A percentile compares a stretch with the other conserved stretches of the same genome.
Evolutionary conservation across 1,140 invertebrate species (phyloP).

Genomic region (Plectrocnemia conspersa): DNA sequence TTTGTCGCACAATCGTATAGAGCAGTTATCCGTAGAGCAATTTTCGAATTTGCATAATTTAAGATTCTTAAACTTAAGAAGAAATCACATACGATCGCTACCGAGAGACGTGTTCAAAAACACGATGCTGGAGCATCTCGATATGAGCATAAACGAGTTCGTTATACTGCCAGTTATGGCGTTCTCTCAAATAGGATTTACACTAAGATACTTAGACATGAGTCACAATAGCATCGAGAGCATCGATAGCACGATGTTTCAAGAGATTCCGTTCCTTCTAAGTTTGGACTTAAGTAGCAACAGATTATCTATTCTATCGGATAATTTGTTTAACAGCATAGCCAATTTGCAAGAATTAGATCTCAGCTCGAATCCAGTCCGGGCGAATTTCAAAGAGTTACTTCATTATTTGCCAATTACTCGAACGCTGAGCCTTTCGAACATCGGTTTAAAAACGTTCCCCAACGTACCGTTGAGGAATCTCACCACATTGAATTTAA

Average conservation of each 20-base stretch:
- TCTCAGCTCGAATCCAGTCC: slow-evolving; percentile 71
- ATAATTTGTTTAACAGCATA: slow-evolving; percentile 82
- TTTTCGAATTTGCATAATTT: slow-evolving; percentile 74
- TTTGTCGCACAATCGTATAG: slow-evolving; percentile 70
- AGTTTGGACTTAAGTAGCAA: slow-evolving; percentile 75
- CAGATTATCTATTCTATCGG: slow-evolving; percentile 76
- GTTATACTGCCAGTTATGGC: slow-evolving; percentile 66
- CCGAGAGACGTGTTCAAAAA: slow-evolving; percentile 75
- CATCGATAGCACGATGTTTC: slow-evolving; percentile 81
- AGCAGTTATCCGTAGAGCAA: slow-evolving; percentile 72
- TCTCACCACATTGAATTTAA: slow-evolving; percentile 69
- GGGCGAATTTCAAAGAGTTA: slow-evolving; percentile 85
- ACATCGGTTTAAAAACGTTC: slow-evolving; percentile 67
- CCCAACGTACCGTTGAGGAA: slow-evolving; percentile 68
- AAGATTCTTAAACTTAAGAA: slow-evolving; percentile 68
- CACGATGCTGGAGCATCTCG: slow-evolving; percentile 73
- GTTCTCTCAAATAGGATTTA: slow-evolving; percentile 69
- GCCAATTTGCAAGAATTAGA: slow-evolving; percentile 72
- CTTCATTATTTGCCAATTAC: slow-evolving; percentile 81
- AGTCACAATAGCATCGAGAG: slow-evolving; percentile 79
- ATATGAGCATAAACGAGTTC: slow-evolving; percentile 75
- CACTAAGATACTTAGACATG: slow-evolving; percentile 69
- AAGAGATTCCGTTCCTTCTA: slow-evolving; percentile 73
- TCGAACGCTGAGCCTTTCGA: slow-evolving; percentile 67
- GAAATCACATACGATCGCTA: slow-evolving; percentile 71